Evolutionary conservation across 1,140 invertebrate genomes (phyloP), one percentile per base, ranked within the genome.

Genomic region (Dolichoris vasculosae): DNA sequence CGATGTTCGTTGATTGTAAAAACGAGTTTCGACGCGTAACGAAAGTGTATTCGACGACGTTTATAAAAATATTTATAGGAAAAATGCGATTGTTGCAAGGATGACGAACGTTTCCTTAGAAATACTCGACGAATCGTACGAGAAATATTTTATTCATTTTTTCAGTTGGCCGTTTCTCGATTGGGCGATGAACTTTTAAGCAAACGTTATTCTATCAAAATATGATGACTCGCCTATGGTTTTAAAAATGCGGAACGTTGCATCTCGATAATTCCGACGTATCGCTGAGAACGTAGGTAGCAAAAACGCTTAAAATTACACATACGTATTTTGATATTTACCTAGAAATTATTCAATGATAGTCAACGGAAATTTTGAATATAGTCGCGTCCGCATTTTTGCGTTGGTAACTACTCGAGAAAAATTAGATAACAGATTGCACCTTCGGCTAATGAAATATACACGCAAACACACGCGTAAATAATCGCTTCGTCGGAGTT

Each of bases 381-480:
- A 85, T 64, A 63, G 64, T 35, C 51, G 38, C n/a, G 51, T 76
- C 64, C 81, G 71, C 78, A n/a, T 20, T 67, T 59, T 69, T 46
- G 32, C 11, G 46, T 48, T 11, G 32, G 73, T 85, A 43, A 46
- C 38, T 23, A 35, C 9, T 48, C 20, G n/a, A 73, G n/a, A 67
- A 78, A 43, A 63, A 48, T 15, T 80, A 59, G 43, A 40, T 48
- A 43, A 55, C 46, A 85, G 48, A 84, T 84, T 84, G 35, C 30
- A 85, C 26, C 23, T 6, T 32, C 9, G 32, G n/a, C 8, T 32
- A 32, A 69, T 71, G 78, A 79, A 84, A 55, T 84, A 84, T 35
- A 59, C 30, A 40, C 76, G 46, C n/a, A 79, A 84, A 79, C 76
- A 79, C 76, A 79, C 43, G 59, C 32, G 55, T 75, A 85, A 85